phyloP scores from a whole-genome alignment of 2,888 invertebrate species.

The Nomada fabriciana region DNA sequence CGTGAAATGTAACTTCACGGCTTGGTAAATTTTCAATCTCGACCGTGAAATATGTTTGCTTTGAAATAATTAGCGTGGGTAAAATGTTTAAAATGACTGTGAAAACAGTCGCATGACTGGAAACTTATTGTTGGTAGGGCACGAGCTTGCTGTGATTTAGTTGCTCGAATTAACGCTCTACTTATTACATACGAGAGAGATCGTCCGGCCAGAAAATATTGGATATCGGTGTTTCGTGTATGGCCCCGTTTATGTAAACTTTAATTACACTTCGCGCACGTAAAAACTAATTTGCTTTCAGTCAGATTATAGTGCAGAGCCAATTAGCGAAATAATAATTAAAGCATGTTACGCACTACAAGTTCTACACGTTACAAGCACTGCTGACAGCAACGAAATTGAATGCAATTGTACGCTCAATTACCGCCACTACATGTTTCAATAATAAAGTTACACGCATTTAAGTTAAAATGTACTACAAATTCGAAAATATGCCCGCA shows the following conservation, averaged over 20 bases:
- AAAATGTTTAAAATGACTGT: not conserved
- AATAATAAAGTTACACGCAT: not conserved
- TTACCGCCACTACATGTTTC: too few species aligned
- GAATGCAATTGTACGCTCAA: not conserved
- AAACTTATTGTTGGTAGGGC: not conserved
- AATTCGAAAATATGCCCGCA: not conserved
- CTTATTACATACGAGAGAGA: too few species aligned
- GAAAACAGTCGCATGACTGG: not conserved
- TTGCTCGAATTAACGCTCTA: too few species aligned
- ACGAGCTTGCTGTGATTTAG: not conserved
- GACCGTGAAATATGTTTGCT: constrained; percentile 2
- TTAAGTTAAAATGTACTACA: not conserved
- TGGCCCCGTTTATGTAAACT: constrained; percentile 1
- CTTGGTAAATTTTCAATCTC: constrained; percentile 1
- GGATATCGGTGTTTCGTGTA: not conserved
- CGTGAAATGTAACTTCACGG: constrained; percentile 41
- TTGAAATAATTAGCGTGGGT: constrained; percentile 35
- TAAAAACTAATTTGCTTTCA: constrained; percentile 6
- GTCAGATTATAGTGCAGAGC: constrained; percentile 2
- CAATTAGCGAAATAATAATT: constrained; percentile 17
- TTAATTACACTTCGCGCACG: constrained; percentile 9
- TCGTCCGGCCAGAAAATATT: not conserved
- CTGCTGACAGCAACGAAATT: not conserved
- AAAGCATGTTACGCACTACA: not conserved
- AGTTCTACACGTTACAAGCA: not conserved